Evolutionary conservation across 1,140 invertebrate species (phyloP).

Genomic region (Cataglyphis hispanica): DNA sequence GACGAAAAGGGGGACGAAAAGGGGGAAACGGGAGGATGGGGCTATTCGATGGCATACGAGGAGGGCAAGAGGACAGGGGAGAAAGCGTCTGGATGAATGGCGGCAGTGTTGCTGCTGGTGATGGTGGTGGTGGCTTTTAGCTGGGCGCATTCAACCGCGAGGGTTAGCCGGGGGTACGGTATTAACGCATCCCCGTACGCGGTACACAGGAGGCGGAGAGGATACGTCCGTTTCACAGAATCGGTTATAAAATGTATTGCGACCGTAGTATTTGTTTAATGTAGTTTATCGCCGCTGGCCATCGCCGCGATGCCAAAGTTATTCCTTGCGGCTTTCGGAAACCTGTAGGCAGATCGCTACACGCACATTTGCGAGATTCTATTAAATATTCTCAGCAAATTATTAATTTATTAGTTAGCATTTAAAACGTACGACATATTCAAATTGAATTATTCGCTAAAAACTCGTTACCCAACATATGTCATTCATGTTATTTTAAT

Average conservation of each 20-base stretch:
- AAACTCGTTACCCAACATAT: background rate
- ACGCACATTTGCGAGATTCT: background rate
- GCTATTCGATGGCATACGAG: constrained; percentile 54
- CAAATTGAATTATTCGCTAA: background rate
- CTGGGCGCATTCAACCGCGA: constrained; percentile 77
- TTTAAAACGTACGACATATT: background rate
- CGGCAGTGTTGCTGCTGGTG: constrained; percentile 61
- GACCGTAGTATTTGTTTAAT: constrained; percentile 75
- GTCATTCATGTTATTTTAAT: background rate
- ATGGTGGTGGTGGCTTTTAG: constrained; percentile 77
- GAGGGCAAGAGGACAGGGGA: constrained; percentile 42
- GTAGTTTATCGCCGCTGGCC: constrained; percentile 67
- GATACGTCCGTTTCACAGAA: constrained; percentile 74
- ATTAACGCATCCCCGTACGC: constrained; percentile 75
- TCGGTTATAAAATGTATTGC: constrained; percentile 77
- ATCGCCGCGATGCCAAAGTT: constrained; percentile 27
- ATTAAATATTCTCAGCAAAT: background rate
- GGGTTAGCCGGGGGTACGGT: constrained; percentile 73
- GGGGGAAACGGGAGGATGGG: constrained; percentile 52
- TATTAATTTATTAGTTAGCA: background rate
- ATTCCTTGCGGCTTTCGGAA: background rate
- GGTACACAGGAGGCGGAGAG: constrained; percentile 30
- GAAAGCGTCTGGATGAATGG: constrained; percentile 76
- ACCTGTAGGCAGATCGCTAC: background rate
- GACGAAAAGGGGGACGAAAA: constrained; percentile 38